These are phyloP conservation scores for Carassius carassius DNA, from an alignment of 2,113 vertebrate genomes.

Conservation along the genomic window DNA sequence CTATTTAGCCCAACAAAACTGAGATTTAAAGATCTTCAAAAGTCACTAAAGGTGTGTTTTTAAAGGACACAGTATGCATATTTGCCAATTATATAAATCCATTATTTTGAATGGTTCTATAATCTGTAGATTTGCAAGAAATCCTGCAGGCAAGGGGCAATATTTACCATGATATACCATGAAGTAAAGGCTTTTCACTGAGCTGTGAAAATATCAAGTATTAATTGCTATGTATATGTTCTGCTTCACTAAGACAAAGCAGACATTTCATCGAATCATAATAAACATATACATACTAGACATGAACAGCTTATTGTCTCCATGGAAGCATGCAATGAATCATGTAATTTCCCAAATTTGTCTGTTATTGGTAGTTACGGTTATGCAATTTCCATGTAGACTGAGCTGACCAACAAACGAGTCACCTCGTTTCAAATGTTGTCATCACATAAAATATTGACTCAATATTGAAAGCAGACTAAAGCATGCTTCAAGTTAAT, in stretches of 20 bases:
- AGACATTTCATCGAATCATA: constrained; percentile 45
- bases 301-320: constrained; percentile 14
- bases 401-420: too few species aligned
- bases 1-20: not conserved
- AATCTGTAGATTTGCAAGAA: constrained; percentile 40
- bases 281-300: constrained; percentile 63
- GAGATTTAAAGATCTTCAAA: constrained; percentile 24
- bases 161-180: not conserved
- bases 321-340: constrained; percentile 43
- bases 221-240: constrained; percentile 57
- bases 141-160: constrained; percentile 39
- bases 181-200: not conserved
- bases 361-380: constrained; percentile 45
- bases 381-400: too few species aligned
- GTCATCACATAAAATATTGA: constrained; percentile 47
- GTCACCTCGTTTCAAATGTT: too few species aligned
- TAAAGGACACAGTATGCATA: not conserved
- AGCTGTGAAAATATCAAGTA: constrained; percentile 49
- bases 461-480: constrained; percentile 53
- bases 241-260: constrained; percentile 54
- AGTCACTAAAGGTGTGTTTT: constrained; percentile 25
- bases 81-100: constrained; percentile 55
- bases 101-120: constrained; percentile 48
- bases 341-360: constrained; percentile 71
- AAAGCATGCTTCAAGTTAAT: constrained; percentile 57